phyloP scores from a whole-genome alignment of 2,888 invertebrate species.

The Alviniconcha strummeri region DNA sequence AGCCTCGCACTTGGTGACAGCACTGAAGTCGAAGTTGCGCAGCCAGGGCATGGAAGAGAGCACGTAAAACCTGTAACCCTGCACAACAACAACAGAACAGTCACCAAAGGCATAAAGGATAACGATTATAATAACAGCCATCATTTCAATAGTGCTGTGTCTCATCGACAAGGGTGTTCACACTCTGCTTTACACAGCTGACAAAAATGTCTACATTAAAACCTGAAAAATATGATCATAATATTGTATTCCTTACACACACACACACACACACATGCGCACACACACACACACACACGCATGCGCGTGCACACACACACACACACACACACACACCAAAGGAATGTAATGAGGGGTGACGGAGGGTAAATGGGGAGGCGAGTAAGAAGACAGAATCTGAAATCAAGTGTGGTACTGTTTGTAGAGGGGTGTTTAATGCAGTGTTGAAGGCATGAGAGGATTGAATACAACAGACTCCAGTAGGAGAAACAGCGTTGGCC shows the following conservation, averaged over 20 bases:
- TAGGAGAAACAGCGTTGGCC: too few relatives aligned
- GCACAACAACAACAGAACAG: background rate
- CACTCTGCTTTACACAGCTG: background rate
- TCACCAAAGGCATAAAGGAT: background rate
- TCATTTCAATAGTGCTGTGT: background rate
- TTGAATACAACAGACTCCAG: too few relatives aligned
- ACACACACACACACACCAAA: background rate
- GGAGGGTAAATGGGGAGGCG: background rate
- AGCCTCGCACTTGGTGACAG: slow-evolving; percentile 38
- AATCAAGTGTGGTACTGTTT: background rate
- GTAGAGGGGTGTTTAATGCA: too few relatives aligned
- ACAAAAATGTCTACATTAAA: background rate
- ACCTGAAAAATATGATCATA: background rate
- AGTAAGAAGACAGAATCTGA: background rate
- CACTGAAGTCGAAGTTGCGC: slow-evolving; percentile 39
- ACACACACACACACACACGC: slow-evolving; percentile 12
- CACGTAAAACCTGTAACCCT: slow-evolving; percentile 38
- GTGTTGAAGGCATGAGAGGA: too few relatives aligned
- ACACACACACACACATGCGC: background rate
- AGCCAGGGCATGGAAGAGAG: slow-evolving; percentile 36
- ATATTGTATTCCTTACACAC: background rate
- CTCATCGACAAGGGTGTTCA: background rate
- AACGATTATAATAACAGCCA: background rate
- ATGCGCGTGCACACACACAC: background rate
- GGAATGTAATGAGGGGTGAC: background rate